A percentile compares a stretch with the other conserved stretches of the same genome.
phyloP scores from a whole-genome alignment of 92 coral and sea anemone genomes.

The Actinostola sp. region DNA sequence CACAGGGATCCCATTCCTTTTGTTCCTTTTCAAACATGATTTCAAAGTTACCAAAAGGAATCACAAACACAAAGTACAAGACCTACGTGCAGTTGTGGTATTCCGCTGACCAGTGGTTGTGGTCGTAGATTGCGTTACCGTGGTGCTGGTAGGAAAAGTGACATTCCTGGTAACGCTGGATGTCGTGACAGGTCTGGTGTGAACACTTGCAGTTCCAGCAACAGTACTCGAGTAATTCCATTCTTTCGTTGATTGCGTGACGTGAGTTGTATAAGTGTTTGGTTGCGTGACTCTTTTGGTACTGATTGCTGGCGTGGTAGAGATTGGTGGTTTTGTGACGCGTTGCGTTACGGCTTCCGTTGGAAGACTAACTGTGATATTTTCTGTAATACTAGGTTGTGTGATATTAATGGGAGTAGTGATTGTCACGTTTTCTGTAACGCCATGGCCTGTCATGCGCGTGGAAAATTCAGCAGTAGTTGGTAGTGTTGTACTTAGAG shows the following conservation, averaged over 20 bases:
- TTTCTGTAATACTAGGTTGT: constrained; percentile 3
- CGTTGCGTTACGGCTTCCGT: constrained; percentile 3
- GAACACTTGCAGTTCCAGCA: neutral
- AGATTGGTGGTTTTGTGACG: neutral
- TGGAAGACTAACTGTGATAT: neutral
- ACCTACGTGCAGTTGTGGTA: constrained; percentile 1
- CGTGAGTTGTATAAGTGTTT: neutral
- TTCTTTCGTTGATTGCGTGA: neutral
- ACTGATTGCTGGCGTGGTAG: constrained; percentile 6
- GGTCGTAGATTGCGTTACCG: neutral
- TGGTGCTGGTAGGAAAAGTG: neutral
- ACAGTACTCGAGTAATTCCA: neutral
- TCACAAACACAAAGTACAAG: too few relatives aligned
- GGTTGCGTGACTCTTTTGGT: neutral
- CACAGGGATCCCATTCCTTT: too few relatives aligned
- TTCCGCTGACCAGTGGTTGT: neutral
- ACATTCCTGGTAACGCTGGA: neutral
- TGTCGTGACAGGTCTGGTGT: constrained; percentile 3
- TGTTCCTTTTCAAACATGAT: too few relatives aligned
- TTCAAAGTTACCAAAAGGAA: too few relatives aligned
- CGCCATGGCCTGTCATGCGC: neutral
- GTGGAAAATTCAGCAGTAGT: neutral
- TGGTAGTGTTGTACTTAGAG: constrained; percentile 13
- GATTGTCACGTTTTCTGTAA: constrained; percentile 9
- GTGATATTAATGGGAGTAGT: constrained; percentile 15